A percentile compares a stretch with the other conserved stretches of the same genome.
Conservation (phyloP, 2,113 vertebrate genomes). For the Rutilus rutilus region DNA sequence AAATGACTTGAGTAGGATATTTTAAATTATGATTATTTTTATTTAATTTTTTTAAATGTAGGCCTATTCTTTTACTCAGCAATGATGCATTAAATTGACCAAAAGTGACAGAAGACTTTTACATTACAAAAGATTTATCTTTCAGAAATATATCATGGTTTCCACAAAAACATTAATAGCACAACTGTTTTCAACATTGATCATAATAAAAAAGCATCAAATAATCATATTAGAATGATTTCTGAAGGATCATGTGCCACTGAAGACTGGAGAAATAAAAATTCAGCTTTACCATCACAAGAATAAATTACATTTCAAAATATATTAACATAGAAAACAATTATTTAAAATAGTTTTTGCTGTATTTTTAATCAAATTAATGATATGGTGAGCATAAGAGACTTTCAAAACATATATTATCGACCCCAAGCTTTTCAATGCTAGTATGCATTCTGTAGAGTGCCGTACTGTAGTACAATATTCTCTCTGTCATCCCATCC, state of each 20-base stretch:
- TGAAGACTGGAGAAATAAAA: background rate
- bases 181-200: constrained; percentile 7
- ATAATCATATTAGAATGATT: background rate
- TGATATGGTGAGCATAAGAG: background rate
- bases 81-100: background rate
- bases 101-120: background rate
- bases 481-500: background rate
- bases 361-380: background rate
- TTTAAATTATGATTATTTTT: no score
- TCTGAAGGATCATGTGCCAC: background rate
- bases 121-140: background rate
- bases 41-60: background rate
- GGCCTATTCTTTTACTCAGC: background rate
- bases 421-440: background rate
- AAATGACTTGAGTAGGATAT: background rate
- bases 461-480: background rate
- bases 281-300: background rate
- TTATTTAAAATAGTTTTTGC: background rate
- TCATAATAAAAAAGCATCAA: background rate
- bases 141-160: background rate
- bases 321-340: background rate
- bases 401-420: background rate
- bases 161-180: background rate
- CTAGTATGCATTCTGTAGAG: background rate
- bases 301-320: background rate